phyloP scores from a whole-genome alignment of 2,113 vertebrate genomes.

The Mesembrinibis cayennensis region DNA sequence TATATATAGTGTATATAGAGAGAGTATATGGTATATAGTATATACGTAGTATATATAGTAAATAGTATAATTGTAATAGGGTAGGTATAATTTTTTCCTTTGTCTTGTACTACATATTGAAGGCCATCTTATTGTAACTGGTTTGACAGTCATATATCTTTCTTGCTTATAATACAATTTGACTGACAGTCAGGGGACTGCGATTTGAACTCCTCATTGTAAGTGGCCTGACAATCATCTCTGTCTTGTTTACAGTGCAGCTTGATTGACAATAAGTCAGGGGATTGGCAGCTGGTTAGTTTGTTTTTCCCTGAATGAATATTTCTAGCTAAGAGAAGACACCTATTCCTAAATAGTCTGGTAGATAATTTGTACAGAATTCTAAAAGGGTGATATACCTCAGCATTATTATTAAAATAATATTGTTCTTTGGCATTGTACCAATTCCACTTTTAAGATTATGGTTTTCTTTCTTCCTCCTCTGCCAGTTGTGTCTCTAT shows the following conservation, averaged over 20 bases:
- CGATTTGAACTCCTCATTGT: constrained; percentile 6
- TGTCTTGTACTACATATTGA: not conserved
- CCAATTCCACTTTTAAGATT: not conserved
- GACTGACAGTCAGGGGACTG: constrained; percentile 25
- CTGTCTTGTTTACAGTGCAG: not conserved
- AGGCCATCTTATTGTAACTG: not conserved
- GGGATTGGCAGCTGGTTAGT: constrained; percentile 12
- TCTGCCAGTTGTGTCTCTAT: not conserved
- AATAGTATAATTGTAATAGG: not conserved
- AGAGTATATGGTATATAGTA: too few species aligned
- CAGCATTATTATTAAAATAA: not conserved
- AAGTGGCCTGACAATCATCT: constrained; percentile 31
- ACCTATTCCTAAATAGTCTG: not conserved
- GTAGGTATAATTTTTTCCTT: not conserved
- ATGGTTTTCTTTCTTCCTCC: not conserved
- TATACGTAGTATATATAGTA: too few species aligned
- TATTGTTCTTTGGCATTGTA: not conserved
- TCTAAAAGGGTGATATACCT: not conserved
- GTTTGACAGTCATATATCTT: not conserved
- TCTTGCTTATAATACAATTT: constrained; percentile 14
- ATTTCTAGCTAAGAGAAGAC: constrained; percentile 3
- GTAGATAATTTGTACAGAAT: not conserved
- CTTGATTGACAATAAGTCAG: constrained; percentile 35
- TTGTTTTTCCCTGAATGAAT: not conserved
- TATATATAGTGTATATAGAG: too few species aligned